Base-by-base conservation (phyloP, 2,888 invertebrate species). In the Spilarctia lutea region DNA sequence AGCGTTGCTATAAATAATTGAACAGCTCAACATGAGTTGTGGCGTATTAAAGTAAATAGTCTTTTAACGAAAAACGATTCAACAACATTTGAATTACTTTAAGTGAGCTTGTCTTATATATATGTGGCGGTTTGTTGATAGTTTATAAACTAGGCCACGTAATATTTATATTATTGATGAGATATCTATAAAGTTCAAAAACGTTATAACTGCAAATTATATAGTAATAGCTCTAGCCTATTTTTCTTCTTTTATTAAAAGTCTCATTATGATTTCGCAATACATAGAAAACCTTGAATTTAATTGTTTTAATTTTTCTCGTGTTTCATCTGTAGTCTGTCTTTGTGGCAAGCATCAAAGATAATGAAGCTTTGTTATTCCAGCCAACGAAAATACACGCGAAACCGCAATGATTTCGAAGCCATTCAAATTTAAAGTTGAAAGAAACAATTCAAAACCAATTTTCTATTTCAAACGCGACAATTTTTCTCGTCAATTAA, bases 1-100 rank as follows among this genome's bases (percentile, higher is more conserved):
- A 35, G 35, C 52, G 72, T 48, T 30, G 18, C n/a, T 52, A 72
- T 72, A 66, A 72, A 66, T 72, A 52, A 72, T 72, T 72, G 72
- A 66, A 65, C 65, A 72, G 35, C 52, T 72, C 48, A 27, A 71
- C n/a, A 45, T 65, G 16, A 65, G 35, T 65, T 52, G 63, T 27
- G 3, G 35, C 6, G 35, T 66, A 11, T 35, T 48, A 10, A 52
- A n/a, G 33, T 65, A n/a, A 33, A 45, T 13, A 63, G 52, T 42
- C 16, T 63, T 30, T 30, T 63, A 30, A 30, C 18, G 63, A 63
- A 30, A 63, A 30, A n/a, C n/a, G 52, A 56, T 56, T 56, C 52
- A 56, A n/a, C 52, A n/a, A 56, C n/a, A 56, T 56, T 20, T n/a
- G 24, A 56, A 24, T 10, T 56, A 56, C 52, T 3, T 56, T 56